A percentile compares a stretch with the other conserved stretches of the same genome.
Conservation (phyloP, 2,797 vertebrate species). For the Neosalanx taihuensis region DNA sequence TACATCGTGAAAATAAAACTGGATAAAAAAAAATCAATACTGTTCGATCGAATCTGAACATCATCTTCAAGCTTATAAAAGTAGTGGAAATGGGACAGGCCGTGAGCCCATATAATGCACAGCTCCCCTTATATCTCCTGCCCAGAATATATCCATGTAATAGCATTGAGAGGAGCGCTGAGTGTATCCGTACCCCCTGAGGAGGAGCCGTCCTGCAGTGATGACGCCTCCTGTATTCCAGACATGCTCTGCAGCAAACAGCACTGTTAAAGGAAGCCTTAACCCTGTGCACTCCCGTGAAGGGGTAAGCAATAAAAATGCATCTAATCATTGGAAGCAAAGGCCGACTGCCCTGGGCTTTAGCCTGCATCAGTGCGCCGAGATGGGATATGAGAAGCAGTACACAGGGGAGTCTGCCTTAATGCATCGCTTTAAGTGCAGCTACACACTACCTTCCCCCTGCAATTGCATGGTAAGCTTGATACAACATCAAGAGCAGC, state of each 20-base stretch:
- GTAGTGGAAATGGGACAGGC: not conserved
- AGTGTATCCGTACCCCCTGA: slow-evolving; percentile 31
- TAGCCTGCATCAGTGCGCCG: slow-evolving; percentile 51
- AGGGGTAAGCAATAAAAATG: slow-evolving; percentile 51
- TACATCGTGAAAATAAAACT: too few species aligned
- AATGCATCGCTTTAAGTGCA: slow-evolving; percentile 31
- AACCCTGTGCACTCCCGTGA: slow-evolving; percentile 37
- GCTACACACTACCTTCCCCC: slow-evolving; percentile 19
- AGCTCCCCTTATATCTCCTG: slow-evolving; percentile 10
- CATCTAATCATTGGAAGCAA: slow-evolving; percentile 56
- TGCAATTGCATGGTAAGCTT: slow-evolving; percentile 16
- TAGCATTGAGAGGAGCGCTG: slow-evolving; percentile 15
- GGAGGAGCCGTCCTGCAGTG: slow-evolving; percentile 34
- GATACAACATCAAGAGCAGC: slow-evolving; percentile 5
- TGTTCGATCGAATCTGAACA: too few species aligned
- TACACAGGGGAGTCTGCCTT: slow-evolving; percentile 38
- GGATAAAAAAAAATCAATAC: too few species aligned
- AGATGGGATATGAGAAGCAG: slow-evolving; percentile 43
- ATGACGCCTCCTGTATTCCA: slow-evolving; percentile 51
- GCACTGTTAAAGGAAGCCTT: slow-evolving; percentile 50
- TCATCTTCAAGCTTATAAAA: too few species aligned
- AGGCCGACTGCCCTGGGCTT: slow-evolving; percentile 49
- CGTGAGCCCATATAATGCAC: slow-evolving; percentile 8
- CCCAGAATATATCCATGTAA: slow-evolving; percentile 21
- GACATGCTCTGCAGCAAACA: slow-evolving; percentile 55